These are phyloP conservation scores for Eupithecia subumbrata DNA, from an alignment of 2,888 invertebrate species.

Conservation along the genomic window DNA sequence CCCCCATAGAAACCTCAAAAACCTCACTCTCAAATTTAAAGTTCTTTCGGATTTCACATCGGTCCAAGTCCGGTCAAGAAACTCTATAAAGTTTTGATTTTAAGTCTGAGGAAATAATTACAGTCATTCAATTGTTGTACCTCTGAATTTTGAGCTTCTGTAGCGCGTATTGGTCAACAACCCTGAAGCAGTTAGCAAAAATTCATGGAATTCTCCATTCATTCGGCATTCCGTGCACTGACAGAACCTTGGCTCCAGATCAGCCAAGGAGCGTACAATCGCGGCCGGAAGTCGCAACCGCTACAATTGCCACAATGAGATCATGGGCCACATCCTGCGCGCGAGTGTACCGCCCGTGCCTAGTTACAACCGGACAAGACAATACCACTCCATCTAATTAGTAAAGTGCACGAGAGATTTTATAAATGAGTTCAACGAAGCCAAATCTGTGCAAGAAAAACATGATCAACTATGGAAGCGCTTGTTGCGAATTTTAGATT, in stretches of 20 bases:
- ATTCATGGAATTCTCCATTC: neutral
- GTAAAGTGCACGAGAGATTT: neutral
- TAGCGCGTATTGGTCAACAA: neutral
- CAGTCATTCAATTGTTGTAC: neutral
- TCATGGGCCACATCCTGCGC: slow-evolving; percentile 66
- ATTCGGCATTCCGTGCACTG: neutral
- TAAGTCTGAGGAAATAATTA: neutral
- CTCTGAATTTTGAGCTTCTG: neutral
- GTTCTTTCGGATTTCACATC: neutral
- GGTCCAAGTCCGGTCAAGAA: neutral
- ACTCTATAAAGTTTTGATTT: neutral
- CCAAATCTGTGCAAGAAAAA: neutral
- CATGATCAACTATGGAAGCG: neutral
- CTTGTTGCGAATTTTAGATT: neutral
- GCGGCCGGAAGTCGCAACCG: slow-evolving; percentile 56
- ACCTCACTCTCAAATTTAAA: neutral
- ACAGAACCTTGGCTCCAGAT: slow-evolving; percentile 39
- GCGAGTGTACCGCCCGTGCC: slow-evolving; percentile 43
- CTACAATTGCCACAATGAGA: slow-evolving; percentile 69
- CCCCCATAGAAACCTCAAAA: too few species aligned
- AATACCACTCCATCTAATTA: slow-evolving; percentile 13
- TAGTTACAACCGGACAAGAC: slow-evolving; percentile 51
- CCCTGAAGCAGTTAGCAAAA: neutral
- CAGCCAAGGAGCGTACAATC: slow-evolving; percentile 47
- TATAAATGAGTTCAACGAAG: neutral